These are phyloP conservation scores for Blastobasis adustella DNA, from an alignment of 2,888 invertebrate species.

Conservation along the genomic window DNA sequence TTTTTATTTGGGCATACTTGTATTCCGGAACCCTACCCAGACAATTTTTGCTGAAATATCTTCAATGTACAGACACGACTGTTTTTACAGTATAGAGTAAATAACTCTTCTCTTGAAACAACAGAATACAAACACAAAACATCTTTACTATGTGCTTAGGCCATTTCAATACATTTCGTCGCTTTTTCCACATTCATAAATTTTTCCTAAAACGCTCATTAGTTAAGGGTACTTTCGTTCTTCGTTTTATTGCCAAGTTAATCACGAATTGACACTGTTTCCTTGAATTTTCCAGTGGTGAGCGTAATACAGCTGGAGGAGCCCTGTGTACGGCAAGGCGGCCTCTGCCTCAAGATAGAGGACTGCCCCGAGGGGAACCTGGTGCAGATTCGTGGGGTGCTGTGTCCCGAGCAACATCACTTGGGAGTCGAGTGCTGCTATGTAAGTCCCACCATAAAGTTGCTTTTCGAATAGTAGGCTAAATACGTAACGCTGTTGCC, in stretches of 20 bases:
- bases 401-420: slow-evolving; percentile 44
- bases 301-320: slow-evolving; percentile 35
- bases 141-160: too few species aligned
- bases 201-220: too few species aligned
- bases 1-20: too few species aligned
- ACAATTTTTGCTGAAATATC: too few species aligned
- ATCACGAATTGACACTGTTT: background rate
- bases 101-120: too few species aligned
- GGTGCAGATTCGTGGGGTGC: slow-evolving; percentile 18
- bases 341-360: slow-evolving; percentile 35
- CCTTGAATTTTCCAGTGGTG: slow-evolving; percentile 16
- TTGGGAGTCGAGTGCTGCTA: slow-evolving; percentile 52
- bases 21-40: too few species aligned
- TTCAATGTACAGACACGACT: too few species aligned
- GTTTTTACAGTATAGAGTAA: too few species aligned
- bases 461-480: too few species aligned
- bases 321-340: slow-evolving; percentile 51
- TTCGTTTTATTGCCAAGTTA: too few species aligned
- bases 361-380: slow-evolving; percentile 35
- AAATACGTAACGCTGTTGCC: too few species aligned
- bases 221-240: background rate
- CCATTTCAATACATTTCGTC: background rate
- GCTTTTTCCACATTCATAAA: background rate
- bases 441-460: slow-evolving; percentile 21
- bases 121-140: too few species aligned